Conservation (phyloP, 2,797 vertebrate genomes). For the Rousettus madagascariensis region DNA sequence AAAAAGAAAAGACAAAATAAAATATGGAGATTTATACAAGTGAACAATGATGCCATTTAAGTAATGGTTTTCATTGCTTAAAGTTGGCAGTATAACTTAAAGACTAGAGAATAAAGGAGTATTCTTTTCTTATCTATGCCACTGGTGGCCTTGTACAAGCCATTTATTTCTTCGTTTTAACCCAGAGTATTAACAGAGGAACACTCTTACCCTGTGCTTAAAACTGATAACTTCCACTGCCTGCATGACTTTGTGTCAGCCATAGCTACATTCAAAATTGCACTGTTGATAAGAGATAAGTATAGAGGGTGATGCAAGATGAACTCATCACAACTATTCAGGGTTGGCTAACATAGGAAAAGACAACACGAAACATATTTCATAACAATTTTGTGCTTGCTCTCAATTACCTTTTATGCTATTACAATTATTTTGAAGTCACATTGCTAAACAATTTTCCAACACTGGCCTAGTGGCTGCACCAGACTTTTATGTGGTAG, state of each 20-base stretch:
- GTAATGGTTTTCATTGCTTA: no score
- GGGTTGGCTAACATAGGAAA: rapidly evolving
- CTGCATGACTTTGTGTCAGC: background rate
- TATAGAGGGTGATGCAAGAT: background rate
- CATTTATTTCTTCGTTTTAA: no score
- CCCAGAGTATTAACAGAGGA: background rate
- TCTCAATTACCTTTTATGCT: background rate
- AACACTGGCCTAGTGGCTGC: background rate
- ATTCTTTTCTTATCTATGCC: no score
- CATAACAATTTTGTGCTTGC: background rate
- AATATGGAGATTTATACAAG: no score
- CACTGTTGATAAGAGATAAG: background rate
- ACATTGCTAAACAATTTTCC: background rate
- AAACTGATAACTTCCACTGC: background rate
- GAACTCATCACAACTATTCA: background rate
- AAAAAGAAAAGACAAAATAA: no score
- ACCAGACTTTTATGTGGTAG: background rate
- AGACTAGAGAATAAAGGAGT: no score
- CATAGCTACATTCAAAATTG: background rate
- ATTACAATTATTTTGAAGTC: background rate
- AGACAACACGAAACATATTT: background rate
- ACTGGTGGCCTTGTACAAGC: no score
- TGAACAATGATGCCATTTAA: no score
- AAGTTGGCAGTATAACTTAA: no score
- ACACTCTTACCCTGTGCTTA: background rate